These are phyloP conservation scores for Cosmopolites sordidus DNA, from an alignment of 2,888 invertebrate genomes.

Conservation along the genomic window DNA sequence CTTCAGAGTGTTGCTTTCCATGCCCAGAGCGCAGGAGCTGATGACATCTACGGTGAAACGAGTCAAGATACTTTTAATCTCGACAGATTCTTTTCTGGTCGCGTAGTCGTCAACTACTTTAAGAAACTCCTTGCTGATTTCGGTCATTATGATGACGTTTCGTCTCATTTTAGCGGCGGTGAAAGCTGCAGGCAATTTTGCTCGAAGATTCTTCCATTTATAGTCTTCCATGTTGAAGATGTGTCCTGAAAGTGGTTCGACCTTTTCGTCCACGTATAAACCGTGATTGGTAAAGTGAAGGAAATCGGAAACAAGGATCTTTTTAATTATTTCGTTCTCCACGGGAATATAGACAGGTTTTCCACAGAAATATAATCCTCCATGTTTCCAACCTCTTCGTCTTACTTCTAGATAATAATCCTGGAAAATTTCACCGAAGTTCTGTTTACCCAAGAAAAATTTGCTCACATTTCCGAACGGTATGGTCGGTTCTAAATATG, in stretches of 20 bases:
- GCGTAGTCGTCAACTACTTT: slow-evolving; percentile 4
- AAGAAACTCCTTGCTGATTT: slow-evolving; percentile 10
- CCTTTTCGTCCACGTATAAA: slow-evolving; percentile 25
- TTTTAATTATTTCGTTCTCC: slow-evolving; percentile 38
- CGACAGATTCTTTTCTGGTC: slow-evolving; percentile 29
- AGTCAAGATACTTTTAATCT: slow-evolving; percentile 44
- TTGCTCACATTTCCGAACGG: slow-evolving; percentile 33
- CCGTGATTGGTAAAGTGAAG: slow-evolving; percentile 34
- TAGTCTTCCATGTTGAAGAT: slow-evolving; percentile 46
- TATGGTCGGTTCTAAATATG: slow-evolving; percentile 29
- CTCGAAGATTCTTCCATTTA: slow-evolving; percentile 44
- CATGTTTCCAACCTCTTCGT: slow-evolving; percentile 32
- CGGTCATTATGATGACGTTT: slow-evolving; percentile 38
- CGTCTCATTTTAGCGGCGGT: slow-evolving; percentile 44
- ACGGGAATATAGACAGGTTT: slow-evolving; percentile 35
- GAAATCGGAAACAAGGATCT: slow-evolving; percentile 58
- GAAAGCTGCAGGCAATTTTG: slow-evolving; percentile 33
- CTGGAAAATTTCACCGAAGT: slow-evolving; percentile 29
- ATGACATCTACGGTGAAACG: slow-evolving; percentile 38
- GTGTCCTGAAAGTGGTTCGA: slow-evolving; percentile 47
- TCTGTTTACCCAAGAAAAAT: slow-evolving; percentile 23
- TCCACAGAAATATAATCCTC: slow-evolving; percentile 46
- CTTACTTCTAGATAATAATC: slow-evolving; percentile 24
- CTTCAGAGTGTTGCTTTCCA: slow-evolving; percentile 55
- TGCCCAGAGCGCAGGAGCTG: slow-evolving; percentile 52